These are phyloP conservation scores for Xiphophorus couchianus DNA, from an alignment of 2,113 vertebrate species.

Conservation along the genomic window DNA sequence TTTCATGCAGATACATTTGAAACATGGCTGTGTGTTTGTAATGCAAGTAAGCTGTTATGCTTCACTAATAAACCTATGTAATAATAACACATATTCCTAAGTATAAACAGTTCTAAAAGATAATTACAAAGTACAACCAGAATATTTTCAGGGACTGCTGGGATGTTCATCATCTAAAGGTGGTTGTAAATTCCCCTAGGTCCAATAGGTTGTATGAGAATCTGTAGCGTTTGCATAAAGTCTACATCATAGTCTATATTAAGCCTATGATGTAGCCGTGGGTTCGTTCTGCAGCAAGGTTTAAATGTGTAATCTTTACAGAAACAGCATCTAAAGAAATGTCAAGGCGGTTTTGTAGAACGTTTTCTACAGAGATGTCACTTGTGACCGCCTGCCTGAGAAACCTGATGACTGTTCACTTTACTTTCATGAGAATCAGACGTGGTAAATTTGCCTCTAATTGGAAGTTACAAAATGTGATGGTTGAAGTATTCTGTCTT, in stretches of 20 bases:
- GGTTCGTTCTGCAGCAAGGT: no score
- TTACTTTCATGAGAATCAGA: no score
- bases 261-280: no score
- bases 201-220: background rate
- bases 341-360: background rate
- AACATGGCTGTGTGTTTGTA: background rate
- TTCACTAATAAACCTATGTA: no score
- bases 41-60: background rate
- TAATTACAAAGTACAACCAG: background rate
- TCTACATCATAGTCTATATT: no score
- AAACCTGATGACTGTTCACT: background rate
- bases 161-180: background rate
- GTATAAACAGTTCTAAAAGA: background rate
- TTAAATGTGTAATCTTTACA: no score
- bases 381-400: background rate
- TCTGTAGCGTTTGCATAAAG: no score
- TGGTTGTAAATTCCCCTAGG: background rate
- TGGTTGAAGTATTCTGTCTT: no score
- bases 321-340: background rate
- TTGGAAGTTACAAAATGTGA: no score
- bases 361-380: background rate
- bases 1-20: no score
- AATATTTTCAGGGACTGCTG: background rate
- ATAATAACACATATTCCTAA: no score
- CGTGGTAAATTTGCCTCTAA: background rate